Evolutionary conservation across 2,797 vertebrate genomes (phyloP).

Genomic region (Antennarius maculatus): DNA sequence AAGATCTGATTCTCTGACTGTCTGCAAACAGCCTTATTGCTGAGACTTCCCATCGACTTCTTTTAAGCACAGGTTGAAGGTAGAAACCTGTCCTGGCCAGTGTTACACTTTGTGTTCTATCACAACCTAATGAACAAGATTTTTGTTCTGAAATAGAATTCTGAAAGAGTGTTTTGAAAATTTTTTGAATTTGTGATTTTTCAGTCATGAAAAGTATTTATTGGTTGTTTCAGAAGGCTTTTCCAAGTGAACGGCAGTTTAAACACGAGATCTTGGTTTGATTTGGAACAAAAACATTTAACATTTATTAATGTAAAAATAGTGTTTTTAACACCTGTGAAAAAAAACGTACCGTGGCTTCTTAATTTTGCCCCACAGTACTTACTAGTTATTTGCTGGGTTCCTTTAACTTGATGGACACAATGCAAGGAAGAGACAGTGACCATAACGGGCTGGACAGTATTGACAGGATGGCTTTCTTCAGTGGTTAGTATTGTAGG

Average conservation of each 20-base stretch:
- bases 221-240: neutral
- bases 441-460: slow-evolving; percentile 70
- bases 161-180: neutral
- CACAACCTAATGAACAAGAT: slow-evolving; percentile 24
- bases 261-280: neutral
- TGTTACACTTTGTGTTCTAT: slow-evolving; percentile 10
- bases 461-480: slow-evolving; percentile 83
- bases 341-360: slow-evolving; percentile 36
- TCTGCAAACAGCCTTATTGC: slow-evolving; percentile 43
- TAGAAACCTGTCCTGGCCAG: slow-evolving; percentile 5
- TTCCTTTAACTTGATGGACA: slow-evolving; percentile 63
- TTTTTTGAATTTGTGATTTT: neutral
- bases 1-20: slow-evolving; percentile 9
- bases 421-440: slow-evolving; percentile 66
- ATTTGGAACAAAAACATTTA: slow-evolving; percentile 12
- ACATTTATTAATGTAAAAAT: slow-evolving; percentile 13
- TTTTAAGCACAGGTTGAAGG: slow-evolving; percentile 13
- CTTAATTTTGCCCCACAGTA: slow-evolving; percentile 42
- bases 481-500: slow-evolving; percentile 68
- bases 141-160: slow-evolving; percentile 20
- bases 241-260: neutral
- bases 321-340: slow-evolving; percentile 53
- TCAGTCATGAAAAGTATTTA: neutral
- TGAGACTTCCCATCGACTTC: slow-evolving; percentile 5
- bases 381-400: slow-evolving; percentile 53